Evolutionary conservation across 2,888 invertebrate species (phyloP).

Genomic region (Drosophila neutralis): DNA sequence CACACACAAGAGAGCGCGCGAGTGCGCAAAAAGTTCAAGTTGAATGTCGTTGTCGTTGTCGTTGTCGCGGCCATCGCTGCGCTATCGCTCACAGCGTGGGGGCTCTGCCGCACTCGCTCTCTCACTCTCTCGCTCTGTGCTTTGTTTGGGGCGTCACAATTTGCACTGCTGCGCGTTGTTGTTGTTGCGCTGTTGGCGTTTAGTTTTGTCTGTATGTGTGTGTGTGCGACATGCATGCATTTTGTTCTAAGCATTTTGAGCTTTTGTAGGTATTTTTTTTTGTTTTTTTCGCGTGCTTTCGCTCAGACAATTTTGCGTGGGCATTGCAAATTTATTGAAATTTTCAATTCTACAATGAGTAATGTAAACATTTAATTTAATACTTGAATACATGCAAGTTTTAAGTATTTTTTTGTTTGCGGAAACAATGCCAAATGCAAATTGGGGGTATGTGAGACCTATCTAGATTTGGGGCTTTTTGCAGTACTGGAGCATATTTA

Average conservation of each 20-base stretch:
- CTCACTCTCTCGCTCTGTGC: constrained; percentile 11
- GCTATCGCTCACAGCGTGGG: constrained; percentile 22
- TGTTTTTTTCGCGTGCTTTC: constrained; percentile 46
- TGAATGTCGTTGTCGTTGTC: constrained; percentile 75
- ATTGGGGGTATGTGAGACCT: background rate
- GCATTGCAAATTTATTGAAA: constrained; percentile 43
- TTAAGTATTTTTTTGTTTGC: background rate
- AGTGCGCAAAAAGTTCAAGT: constrained; percentile 80
- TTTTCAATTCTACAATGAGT: constrained; percentile 49
- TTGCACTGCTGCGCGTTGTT: constrained; percentile 49
- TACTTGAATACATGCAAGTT: constrained; percentile 25
- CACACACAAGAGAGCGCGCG: constrained; percentile 28
- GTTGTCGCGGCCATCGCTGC: constrained; percentile 46
- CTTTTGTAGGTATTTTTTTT: constrained; percentile 36
- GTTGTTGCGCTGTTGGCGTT: constrained; percentile 35
- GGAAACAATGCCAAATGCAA: background rate
- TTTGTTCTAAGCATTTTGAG: constrained; percentile 58
- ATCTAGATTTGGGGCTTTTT: background rate
- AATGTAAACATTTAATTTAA: constrained; percentile 30
- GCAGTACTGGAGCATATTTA: background rate
- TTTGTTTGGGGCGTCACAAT: constrained; percentile 62
- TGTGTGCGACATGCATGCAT: constrained; percentile 43
- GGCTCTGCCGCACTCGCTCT: constrained; percentile 9
- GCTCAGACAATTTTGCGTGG: constrained; percentile 43
- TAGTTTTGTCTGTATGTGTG: constrained; percentile 1